Base-by-base conservation (phyloP, 2,797 vertebrate species). In the Holocentrus rufus region DNA sequence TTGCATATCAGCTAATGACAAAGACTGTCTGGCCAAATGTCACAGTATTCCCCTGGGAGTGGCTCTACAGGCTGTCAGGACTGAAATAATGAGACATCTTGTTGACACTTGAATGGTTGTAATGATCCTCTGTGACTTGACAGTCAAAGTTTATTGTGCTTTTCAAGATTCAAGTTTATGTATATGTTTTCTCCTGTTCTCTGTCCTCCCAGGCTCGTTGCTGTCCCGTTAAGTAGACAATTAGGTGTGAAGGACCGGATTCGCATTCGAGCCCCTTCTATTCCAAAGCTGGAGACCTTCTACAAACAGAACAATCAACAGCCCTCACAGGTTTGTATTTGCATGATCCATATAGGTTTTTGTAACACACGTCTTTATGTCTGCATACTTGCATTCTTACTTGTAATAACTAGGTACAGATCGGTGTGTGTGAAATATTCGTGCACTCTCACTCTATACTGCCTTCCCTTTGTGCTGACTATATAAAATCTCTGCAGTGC, bases 171-270 rank as follows among this genome's bases (percentile, higher is more conserved):
- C 18, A 52, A 39, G 5, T 55, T 31, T 15, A 27, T 44, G 2
- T 49, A 18, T 1, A 52, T 7, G 6, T 15, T 50, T 49, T 30
- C 2, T 20, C 31, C 5, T 57, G 5, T 4, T 59, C 44, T 79
- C 20, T 84, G 27, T 78, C 64, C 34, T 25, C 13, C 66, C 80
- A 99, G 97, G 91, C 75, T 90, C 17, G 20, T 98, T 2, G 95
- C 92, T 1, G 47, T 95, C 63, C 97, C 97, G 1, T 87, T 98
- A 52, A 94, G 96, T 85, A 90, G 47, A 77, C 76, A 53, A 79
- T 77, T 98, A 82, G 95, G 95, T 0, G 93, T 99, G 55, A 92
- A 68, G 70, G 94, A 97, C 79, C 85, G 72, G 89, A 79, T 87
- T 55, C 82, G 76, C 77, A 84, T 91, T 76, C 90, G 89, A 59